These are phyloP conservation scores for Ridgeia piscesae DNA, from an alignment of 1,140 invertebrate genomes.

Conservation along the genomic window DNA sequence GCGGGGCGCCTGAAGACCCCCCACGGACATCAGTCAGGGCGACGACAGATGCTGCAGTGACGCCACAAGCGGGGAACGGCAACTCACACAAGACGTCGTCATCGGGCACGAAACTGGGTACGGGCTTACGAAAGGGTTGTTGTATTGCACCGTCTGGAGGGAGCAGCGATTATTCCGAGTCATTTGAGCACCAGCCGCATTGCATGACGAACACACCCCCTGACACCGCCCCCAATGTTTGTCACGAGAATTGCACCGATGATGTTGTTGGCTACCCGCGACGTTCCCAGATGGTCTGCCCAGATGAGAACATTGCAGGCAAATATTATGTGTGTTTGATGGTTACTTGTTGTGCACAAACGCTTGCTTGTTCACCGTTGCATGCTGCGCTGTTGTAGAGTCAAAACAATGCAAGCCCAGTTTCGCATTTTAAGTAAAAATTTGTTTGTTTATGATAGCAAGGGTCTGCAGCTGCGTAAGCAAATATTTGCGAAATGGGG, in stretches of 20 bases:
- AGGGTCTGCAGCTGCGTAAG: no score
- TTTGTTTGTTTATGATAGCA: no score
- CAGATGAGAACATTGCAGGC: slow-evolving; percentile 3
- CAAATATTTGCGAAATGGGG: no score
- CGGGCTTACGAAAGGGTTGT: not conserved
- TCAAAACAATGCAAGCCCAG: no score
- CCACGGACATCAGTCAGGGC: not conserved
- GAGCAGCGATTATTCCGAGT: not conserved
- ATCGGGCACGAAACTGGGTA: not conserved
- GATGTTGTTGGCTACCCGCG: not conserved
- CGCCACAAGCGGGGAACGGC: not conserved
- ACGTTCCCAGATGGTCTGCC: not conserved
- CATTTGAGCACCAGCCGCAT: not conserved
- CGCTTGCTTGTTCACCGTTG: not conserved
- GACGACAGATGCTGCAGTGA: not conserved
- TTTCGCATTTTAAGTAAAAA: no score
- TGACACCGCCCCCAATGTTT: not conserved
- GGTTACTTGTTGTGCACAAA: not conserved
- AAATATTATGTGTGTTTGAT: slow-evolving; percentile 6
- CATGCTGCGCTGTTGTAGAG: not conserved
- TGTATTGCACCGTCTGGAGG: not conserved
- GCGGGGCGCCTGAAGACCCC: not conserved
- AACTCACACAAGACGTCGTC: not conserved
- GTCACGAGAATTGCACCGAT: not conserved
- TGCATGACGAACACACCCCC: not conserved